Evolutionary conservation across 2,797 vertebrate species (phyloP).

Genomic region (Propithecus perrieri): DNA sequence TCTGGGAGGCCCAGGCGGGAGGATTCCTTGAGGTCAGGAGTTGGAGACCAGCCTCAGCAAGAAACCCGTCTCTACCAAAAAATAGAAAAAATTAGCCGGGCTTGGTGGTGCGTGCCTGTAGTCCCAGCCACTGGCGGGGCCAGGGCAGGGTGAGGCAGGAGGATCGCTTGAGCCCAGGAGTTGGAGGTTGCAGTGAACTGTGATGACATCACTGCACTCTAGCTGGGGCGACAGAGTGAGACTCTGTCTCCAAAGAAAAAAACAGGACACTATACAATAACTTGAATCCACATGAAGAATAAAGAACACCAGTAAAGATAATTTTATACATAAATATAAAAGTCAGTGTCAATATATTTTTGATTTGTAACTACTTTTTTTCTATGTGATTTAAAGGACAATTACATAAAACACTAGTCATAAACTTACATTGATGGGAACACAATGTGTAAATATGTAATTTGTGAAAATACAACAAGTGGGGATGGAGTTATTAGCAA

Average conservation of each 20-base stretch:
- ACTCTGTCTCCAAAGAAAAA: neutral
- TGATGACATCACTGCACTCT: neutral
- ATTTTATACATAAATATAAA: neutral
- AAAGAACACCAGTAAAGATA: neutral
- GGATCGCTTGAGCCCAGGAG: neutral
- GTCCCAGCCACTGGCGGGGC: neutral
- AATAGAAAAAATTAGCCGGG: neutral
- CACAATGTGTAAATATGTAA: neutral
- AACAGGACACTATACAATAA: neutral
- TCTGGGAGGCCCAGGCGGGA: neutral
- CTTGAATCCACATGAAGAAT: neutral
- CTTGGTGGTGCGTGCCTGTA: rapidly evolving
- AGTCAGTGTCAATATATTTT: neutral
- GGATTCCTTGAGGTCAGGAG: neutral
- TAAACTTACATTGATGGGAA: neutral
- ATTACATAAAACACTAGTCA: neutral
- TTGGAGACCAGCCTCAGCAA: neutral
- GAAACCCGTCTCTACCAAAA: neutral
- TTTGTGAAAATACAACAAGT: neutral
- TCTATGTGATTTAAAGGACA: neutral
- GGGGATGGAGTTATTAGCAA: neutral
- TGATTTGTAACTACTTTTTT: neutral
- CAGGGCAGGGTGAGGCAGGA: neutral
- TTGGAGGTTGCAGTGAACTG: neutral
- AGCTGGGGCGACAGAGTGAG: neutral